Evolutionary conservation across 1,140 invertebrate species (phyloP).

Genomic region (Hydropsyche tenuis): DNA sequence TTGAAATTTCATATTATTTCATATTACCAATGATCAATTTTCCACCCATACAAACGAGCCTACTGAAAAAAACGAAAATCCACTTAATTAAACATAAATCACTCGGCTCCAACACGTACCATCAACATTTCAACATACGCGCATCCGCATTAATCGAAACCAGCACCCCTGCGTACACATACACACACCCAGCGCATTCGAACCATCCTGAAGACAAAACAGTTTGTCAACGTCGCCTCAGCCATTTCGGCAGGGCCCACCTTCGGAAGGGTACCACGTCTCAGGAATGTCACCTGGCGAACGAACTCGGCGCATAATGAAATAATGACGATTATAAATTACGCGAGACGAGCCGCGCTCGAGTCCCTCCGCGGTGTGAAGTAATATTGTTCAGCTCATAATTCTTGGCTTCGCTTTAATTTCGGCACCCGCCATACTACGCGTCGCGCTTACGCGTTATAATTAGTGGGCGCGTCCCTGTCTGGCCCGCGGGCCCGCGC

Average conservation of each 20-base stretch:
- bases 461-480: conserved; percentile 41
- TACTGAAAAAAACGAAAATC: too few species aligned
- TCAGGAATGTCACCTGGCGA: conserved; percentile 33
- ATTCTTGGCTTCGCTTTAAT: conserved; percentile 51
- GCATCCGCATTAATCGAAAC: too few species aligned
- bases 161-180: too few species aligned
- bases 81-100: too few species aligned
- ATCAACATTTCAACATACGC: too few species aligned
- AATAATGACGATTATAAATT: conserved; percentile 52
- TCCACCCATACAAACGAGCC: too few species aligned
- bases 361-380: conserved; percentile 45
- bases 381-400: conserved; percentile 51
- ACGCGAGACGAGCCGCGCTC: conserved; percentile 42
- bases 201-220: background rate
- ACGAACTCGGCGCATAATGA: conserved; percentile 39
- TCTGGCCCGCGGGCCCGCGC: background rate
- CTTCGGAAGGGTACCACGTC: conserved; percentile 21
- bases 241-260: background rate
- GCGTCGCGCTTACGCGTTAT: conserved; percentile 41
- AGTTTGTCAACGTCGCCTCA: conserved; percentile 44
- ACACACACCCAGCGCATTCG: background rate
- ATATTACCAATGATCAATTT: too few species aligned
- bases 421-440: conserved; percentile 32
- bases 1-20: too few species aligned
- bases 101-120: too few species aligned